These are phyloP conservation scores for Brachionus koreanus DNA, from an alignment of 1,140 invertebrate species.

Conservation along the genomic window DNA sequence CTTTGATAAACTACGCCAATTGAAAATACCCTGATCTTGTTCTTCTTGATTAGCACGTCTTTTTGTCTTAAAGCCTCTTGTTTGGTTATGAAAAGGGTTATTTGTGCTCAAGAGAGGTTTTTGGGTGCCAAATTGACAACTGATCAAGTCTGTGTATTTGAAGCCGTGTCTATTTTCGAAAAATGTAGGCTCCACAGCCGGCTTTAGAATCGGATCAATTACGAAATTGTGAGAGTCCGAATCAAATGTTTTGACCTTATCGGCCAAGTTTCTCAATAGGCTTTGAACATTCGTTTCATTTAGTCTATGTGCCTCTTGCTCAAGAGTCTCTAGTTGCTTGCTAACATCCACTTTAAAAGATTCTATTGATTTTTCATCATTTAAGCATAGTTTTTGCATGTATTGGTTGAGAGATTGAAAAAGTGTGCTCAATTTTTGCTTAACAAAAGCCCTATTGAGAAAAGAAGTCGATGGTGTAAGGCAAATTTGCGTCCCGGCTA, in stretches of 20 bases:
- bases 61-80: constrained; percentile 33
- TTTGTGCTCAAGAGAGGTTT: not conserved
- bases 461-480: not conserved
- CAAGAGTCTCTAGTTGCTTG: not conserved
- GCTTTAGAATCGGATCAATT: not conserved
- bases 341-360: not conserved
- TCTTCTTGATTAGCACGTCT: not conserved
- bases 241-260: not conserved
- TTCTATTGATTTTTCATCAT: not conserved
- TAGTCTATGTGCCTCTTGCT: not conserved
- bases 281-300: not conserved
- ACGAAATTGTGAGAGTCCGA: not conserved
- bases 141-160: not conserved
- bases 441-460: not conserved
- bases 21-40: not conserved
- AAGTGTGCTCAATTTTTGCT: not conserved
- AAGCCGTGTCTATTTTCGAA: constrained; percentile 23
- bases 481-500: not conserved
- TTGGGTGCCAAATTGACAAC: not conserved
- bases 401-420: constrained; percentile 3
- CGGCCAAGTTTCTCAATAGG: not conserved
- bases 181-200: not conserved
- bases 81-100: not conserved
- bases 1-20: not conserved
- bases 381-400: not conserved